Base-by-base conservation (phyloP, 2,797 vertebrate genomes). In the Oophaga sylvatica region DNA sequence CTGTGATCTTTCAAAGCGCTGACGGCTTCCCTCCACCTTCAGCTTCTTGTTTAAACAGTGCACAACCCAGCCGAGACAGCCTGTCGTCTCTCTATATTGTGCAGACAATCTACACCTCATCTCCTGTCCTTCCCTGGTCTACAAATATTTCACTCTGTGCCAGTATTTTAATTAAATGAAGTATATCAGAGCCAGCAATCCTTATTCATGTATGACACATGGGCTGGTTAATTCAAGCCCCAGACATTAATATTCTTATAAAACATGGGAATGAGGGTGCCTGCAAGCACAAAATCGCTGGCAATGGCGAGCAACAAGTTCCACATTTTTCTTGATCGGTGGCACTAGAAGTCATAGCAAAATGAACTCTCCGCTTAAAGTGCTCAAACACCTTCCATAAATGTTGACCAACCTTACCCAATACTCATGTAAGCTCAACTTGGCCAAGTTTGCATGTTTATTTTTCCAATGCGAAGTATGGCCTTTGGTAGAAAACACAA, bases 1-100 rank as follows among this genome's bases (percentile, higher is more conserved):
- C 91, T 68, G 90, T 92, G 93, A 92, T 90, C 90, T 90, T 90
- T 60, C 45, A 41, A 67, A 86, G 62, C 76, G 71, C 65, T 81
- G 63, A 57, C 73, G 9, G 53, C 71, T 71, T 41, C 20, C 16
- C 41, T 85, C 62, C 17, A 57, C 45, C 45, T 76, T 65, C 80
- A 83, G 78, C 73, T 86, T 86, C 13, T 78, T 48, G 48, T 82
- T 82, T 29, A 45, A 77, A 53, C 67, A 76, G 80, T 78, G 26
- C 20, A 35, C 80, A 45, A 17, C 29, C 22, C 65, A 45, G 81
- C 81, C 29, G 63, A 48, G 67, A 22, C 7, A 35, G 48, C 59
- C 70, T 26, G 70, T 60, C 35, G 31, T 81, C 80, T 78, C 67
- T 80, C 22, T 67, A 41, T 73, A 79, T 48, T 81, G 80, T 84